Base-by-base conservation (phyloP, 2,113 vertebrate species). In the Solea solea region DNA sequence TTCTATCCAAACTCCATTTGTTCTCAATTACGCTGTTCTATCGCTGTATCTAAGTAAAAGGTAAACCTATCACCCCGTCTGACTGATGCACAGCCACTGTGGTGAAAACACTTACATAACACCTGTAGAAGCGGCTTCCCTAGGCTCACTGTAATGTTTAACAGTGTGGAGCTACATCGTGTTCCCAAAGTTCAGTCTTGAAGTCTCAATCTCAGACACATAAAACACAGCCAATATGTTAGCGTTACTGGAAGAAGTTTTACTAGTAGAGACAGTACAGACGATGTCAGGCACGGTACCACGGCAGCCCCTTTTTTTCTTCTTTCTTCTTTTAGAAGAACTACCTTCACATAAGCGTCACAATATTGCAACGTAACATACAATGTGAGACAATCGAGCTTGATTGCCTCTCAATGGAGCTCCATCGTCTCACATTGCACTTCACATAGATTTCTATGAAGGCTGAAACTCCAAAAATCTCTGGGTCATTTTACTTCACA, bases 1-100 rank as follows among this genome's bases (percentile, higher is more conserved):
- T 86, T 64, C 42, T 49, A n/a, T 27, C 34, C 42, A 27, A 49
- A 53, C 59, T 72, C 52, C 14, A 16, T 66, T 67, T 63, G 53
- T 69, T 72, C 28, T 69, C n/a, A 69, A 69, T 21, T 78, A 72
- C 44, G 57, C 44, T 60, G 3, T 40, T 57, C 54, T 54, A 51
- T 10, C 40, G 64, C n/a, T 67, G 21, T 56, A 88, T 25, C n/a
- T 21, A 52, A 12, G 45, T 2, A 1, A 34, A 6, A 4, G 1
- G 34, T 34, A 34, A 34, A 34, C 74, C 74, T 57, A 64, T 80
- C 72, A 84, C 48, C 48, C 54, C 50, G 50, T 2, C 2, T 84
- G 73, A 76, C 64, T 78, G 82, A 81, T 63, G 62, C 57, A 16
- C 39, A 64, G 50, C 56, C 53, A 48, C 42, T 74, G 59, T 52